Base-by-base conservation (phyloP, 2,888 invertebrate genomes). In the Caenorhabditis sp. region DNA sequence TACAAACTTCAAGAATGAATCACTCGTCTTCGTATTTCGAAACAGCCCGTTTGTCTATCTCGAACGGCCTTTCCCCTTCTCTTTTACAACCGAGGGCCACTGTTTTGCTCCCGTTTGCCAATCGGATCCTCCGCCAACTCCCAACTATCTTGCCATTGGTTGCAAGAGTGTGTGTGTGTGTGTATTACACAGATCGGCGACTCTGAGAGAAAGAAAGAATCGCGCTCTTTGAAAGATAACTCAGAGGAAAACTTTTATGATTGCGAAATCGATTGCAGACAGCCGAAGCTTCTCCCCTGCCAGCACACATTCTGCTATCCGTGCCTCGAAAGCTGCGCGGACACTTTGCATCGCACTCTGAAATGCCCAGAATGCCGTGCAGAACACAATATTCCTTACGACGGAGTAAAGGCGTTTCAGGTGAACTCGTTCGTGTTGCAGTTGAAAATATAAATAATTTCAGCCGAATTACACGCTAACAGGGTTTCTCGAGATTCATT, bases 271-370 rank as follows among this genome's bases (percentile, higher is more conserved):
- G 39, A 55, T 81, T 87, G 39, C 74, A 89, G 88, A 70, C 81
- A 82, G 53, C 99, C 99, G n/a, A 98, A 97, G 91, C 92, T 99
- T 89, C 91, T 99, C 13, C 87, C 88, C n/a, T 88, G 88, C 58
- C 98, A 99, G 92, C 99, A 99, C 93, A 97, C 97, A 88, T 98
- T 95, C 91, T 99, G 99, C 94, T 95, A 96, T 89, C 97, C 98
- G 62, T 99, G 99, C 91, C 94, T 99, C 93, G 96, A 97, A 91
- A 83, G 83, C 43, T 88, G 87, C 48, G 88, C 85, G 8, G 88
- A 88, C 95, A 79, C 83, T 5, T 63, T 85, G 17, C 83, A 84
- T 27, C 71, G 81, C 30, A 82, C 77, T 32, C 53, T 88, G 41
- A 86, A 85, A 45, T 93, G 93, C 82, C 93, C 93, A 0, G 90